Conservation (phyloP, 2,113 vertebrate species). For the Epinephelus lanceolatus region DNA sequence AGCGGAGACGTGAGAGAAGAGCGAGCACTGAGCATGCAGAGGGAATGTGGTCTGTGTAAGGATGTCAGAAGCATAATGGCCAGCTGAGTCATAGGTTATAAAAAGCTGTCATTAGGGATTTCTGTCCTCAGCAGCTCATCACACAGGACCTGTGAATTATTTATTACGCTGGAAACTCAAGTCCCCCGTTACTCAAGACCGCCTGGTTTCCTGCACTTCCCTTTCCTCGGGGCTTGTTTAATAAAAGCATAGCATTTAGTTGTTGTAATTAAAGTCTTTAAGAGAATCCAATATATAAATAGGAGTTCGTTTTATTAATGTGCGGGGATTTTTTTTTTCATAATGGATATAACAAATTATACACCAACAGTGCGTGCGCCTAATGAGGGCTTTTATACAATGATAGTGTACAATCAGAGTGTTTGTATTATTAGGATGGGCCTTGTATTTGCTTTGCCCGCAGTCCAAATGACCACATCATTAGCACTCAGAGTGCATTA, state of each 20-base stretch:
- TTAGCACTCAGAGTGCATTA: conserved; percentile 58
- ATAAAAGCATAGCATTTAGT: conserved; percentile 68
- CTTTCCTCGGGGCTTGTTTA: conserved; percentile 74
- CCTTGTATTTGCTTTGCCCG: conserved; percentile 68
- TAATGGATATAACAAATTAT: conserved; percentile 58
- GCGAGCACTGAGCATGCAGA: conserved; percentile 64
- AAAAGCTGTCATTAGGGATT: conserved; percentile 87
- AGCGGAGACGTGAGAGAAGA: conserved; percentile 47
- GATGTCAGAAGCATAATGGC: conserved; percentile 83
- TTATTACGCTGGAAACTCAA: conserved; percentile 85
- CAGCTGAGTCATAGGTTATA: conserved; percentile 87
- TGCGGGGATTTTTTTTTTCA: conserved; percentile 47
- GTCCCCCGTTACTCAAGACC: conserved; percentile 77
- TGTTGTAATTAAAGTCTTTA: conserved; percentile 60
- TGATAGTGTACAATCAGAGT: conserved; percentile 61
- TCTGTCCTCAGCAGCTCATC: conserved; percentile 85
- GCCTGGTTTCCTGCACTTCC: conserved; percentile 78
- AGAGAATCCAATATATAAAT: conserved; percentile 50
- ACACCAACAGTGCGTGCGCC: conserved; percentile 15
- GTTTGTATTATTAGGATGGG: conserved; percentile 70
- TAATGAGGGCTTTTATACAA: conserved; percentile 65
- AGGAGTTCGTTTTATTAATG: conserved; percentile 64
- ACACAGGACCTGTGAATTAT: conserved; percentile 84
- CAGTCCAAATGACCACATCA: conserved; percentile 70
- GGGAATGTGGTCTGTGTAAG: conserved; percentile 80